These are phyloP conservation scores for Crotalus tigris DNA, from an alignment of 2,113 vertebrate genomes.

Conservation along the genomic window DNA sequence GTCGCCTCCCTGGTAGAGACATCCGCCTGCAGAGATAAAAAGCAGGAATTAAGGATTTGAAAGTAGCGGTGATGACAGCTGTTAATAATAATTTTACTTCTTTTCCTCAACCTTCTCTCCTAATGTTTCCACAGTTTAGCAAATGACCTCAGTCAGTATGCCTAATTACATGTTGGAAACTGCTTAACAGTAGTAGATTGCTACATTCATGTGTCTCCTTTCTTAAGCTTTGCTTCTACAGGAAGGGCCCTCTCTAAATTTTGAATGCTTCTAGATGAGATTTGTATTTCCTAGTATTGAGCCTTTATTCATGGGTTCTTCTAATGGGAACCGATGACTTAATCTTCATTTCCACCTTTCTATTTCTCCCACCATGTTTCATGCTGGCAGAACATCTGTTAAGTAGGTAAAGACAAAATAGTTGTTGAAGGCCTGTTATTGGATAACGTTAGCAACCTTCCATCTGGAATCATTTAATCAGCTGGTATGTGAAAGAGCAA, in stretches of 20 bases:
- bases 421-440: background rate
- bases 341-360: background rate
- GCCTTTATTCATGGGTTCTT: background rate
- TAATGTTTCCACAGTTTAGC: background rate
- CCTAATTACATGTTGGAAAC: background rate
- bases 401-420: background rate
- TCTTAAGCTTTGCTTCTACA: background rate
- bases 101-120: background rate
- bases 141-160: background rate
- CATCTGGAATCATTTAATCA: background rate
- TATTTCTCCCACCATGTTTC: background rate
- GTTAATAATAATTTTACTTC: background rate
- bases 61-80: background rate
- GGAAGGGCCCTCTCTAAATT: background rate
- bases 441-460: background rate
- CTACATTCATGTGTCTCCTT: background rate
- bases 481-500: rapidly evolving
- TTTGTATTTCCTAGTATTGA: background rate
- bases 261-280: background rate
- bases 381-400: background rate
- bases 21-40: conserved; percentile 11
- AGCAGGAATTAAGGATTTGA: conserved; percentile 20
- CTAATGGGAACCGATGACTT: background rate
- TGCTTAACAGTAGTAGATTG: background rate
- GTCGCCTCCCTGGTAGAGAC: background rate